These are phyloP conservation scores for Oreochromis grahami DNA, from an alignment of 2,797 vertebrate species.

Conservation along the genomic window DNA sequence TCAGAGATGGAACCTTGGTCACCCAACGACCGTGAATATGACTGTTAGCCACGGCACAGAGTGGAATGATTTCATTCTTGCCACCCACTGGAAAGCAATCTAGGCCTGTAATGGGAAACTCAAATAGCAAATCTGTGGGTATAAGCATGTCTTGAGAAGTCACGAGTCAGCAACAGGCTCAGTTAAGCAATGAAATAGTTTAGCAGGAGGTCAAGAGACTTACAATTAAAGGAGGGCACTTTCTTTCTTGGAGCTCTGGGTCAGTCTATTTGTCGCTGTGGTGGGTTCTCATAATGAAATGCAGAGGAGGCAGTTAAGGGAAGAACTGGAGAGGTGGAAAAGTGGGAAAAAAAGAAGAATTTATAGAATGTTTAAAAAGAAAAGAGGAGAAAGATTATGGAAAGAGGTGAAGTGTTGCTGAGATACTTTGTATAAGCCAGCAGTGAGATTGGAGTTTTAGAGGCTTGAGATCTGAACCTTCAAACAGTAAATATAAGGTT, in stretches of 20 bases:
- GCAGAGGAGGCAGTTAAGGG: neutral
- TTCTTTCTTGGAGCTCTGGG: neutral
- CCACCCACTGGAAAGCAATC: constrained; percentile 71
- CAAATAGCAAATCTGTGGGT: constrained; percentile 63
- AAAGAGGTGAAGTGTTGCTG: neutral
- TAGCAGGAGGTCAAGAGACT: constrained; percentile 50
- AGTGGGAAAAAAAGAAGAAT: neutral
- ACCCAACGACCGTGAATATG: constrained; percentile 49
- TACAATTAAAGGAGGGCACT: neutral
- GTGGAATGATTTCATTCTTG: constrained; percentile 53
- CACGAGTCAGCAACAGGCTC: constrained; percentile 59
- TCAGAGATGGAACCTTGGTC: constrained; percentile 50
- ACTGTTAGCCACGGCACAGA: constrained; percentile 45
- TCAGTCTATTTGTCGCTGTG: neutral
- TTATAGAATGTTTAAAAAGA: neutral
- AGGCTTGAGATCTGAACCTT: neutral
- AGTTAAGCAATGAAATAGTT: constrained; percentile 45
- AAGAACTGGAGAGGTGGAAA: neutral
- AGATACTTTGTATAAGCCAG: neutral
- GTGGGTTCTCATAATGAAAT: neutral
- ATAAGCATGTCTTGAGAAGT: constrained; percentile 60
- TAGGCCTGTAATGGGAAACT: constrained; percentile 63
- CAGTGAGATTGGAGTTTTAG: neutral
- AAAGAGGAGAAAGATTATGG: neutral
- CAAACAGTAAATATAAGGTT: neutral